Conservation (phyloP, 2,113 vertebrate genomes). For the Dryoscopus gambensis region DNA sequence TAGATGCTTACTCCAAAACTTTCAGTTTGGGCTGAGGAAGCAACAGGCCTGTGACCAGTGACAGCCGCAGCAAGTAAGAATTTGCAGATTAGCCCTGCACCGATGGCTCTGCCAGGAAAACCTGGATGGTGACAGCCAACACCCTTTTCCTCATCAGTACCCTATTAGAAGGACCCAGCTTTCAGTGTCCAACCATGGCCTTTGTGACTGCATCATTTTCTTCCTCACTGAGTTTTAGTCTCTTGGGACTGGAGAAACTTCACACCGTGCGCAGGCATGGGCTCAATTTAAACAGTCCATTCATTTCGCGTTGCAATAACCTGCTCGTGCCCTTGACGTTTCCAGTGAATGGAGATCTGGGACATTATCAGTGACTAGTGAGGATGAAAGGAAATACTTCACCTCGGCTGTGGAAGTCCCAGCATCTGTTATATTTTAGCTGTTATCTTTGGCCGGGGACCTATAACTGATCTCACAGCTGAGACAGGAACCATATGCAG, state of each 20-base stretch:
- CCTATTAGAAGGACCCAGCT: rapidly evolving
- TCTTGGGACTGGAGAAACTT: not conserved
- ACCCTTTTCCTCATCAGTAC: not conserved
- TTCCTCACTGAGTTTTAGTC: not conserved
- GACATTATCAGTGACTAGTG: slow-evolving; percentile 42
- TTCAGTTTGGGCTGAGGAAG: not conserved
- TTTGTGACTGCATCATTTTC: not conserved
- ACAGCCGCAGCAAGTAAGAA: not conserved
- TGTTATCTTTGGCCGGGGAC: slow-evolving; percentile 66
- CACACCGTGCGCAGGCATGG: rapidly evolving
- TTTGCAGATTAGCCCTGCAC: not conserved
- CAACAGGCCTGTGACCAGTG: rapidly evolving
- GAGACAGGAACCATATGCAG: slow-evolving; percentile 60
- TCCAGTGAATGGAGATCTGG: slow-evolving; percentile 40
- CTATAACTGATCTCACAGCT: slow-evolving; percentile 52
- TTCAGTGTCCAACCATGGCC: not conserved
- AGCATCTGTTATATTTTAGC: slow-evolving; percentile 61
- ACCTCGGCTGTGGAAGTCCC: slow-evolving; percentile 43
- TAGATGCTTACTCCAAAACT: not conserved
- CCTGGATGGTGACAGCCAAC: rapidly evolving
- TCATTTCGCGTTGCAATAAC: slow-evolving; percentile 36
- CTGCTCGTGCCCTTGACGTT: slow-evolving; percentile 51
- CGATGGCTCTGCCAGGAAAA: not conserved
- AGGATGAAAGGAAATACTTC: slow-evolving; percentile 68
- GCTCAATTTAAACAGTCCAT: not conserved